phyloP scores from a whole-genome alignment of 1,140 invertebrate species.

The Zaprionus camerounensis region DNA sequence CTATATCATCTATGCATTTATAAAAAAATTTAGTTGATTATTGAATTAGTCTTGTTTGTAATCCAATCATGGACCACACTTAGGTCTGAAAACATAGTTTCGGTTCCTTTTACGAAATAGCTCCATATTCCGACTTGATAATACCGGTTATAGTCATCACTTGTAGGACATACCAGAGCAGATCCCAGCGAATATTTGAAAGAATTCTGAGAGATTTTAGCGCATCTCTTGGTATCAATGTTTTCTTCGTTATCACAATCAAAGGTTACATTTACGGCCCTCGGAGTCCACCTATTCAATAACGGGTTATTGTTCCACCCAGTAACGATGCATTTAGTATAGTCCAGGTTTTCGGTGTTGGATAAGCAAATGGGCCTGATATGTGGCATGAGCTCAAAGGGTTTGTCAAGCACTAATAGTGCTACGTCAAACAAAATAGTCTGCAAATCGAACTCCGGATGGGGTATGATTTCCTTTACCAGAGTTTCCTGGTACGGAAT shows the following conservation, averaged over 20 bases:
- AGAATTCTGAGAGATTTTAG: not conserved
- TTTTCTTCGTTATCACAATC: not conserved
- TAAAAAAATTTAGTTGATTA: no score
- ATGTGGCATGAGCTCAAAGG: not conserved
- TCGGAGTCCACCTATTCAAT: not conserved
- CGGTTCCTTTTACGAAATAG: no score
- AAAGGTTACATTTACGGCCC: not conserved
- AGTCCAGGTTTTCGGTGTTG: not conserved
- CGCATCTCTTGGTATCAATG: not conserved
- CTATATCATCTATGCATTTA: no score
- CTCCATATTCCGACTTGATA: no score
- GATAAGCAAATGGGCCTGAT: slow-evolving; percentile 12
- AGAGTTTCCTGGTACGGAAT: slow-evolving; percentile 11
- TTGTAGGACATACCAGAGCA: slow-evolving; percentile 16
- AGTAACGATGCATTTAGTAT: not conserved
- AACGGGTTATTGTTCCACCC: slow-evolving; percentile 19
- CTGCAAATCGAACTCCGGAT: not conserved
- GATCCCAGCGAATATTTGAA: slow-evolving; percentile 5
- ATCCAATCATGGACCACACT: no score
- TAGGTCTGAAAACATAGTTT: no score
- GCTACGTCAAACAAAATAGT: slow-evolving; percentile 7
- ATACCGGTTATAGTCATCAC: no score
- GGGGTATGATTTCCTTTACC: not conserved
- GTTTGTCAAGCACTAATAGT: slow-evolving; percentile 1
- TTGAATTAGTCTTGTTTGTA: no score